A percentile compares a stretch with the other conserved stretches of the same genome.
Conservation (phyloP, 2,797 vertebrate species). For the Lepilemur ruficaudatus region DNA sequence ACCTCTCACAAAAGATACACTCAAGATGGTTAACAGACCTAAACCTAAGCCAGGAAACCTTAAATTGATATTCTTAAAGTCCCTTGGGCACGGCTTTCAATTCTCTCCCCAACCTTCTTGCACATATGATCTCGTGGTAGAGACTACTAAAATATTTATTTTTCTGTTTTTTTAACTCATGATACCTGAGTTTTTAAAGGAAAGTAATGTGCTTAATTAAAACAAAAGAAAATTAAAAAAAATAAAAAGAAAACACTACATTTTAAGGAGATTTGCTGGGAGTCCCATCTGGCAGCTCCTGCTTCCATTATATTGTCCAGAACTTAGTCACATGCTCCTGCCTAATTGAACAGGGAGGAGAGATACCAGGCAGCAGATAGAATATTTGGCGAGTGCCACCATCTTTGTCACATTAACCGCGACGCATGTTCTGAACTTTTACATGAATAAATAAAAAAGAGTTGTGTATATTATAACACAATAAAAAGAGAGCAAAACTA, state of each 20-base stretch:
- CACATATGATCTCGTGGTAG: background rate
- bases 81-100: background rate
- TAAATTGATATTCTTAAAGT: background rate
- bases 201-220: background rate
- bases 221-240: background rate
- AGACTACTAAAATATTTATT: background rate
- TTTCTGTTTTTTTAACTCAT: background rate
- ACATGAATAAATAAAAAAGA: background rate
- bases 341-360: background rate
- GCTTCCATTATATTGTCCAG: background rate
- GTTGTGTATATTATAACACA: background rate
- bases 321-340: background rate
- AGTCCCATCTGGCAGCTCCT: background rate
- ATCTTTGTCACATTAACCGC: background rate
- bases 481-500: background rate
- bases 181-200: background rate
- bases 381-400: background rate
- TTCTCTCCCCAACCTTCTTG: background rate
- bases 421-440: background rate
- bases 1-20: too few species aligned
- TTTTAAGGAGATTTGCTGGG: background rate
- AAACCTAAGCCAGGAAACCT: too few species aligned
- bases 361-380: background rate
- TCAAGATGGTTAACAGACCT: too few species aligned
- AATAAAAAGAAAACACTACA: background rate